Percentiles rank a stretch among this genome's conserved stretches.
These are phyloP conservation scores for Camelus dromedarius DNA, from an alignment of 2,113 vertebrate genomes.

Conservation along the genomic window DNA sequence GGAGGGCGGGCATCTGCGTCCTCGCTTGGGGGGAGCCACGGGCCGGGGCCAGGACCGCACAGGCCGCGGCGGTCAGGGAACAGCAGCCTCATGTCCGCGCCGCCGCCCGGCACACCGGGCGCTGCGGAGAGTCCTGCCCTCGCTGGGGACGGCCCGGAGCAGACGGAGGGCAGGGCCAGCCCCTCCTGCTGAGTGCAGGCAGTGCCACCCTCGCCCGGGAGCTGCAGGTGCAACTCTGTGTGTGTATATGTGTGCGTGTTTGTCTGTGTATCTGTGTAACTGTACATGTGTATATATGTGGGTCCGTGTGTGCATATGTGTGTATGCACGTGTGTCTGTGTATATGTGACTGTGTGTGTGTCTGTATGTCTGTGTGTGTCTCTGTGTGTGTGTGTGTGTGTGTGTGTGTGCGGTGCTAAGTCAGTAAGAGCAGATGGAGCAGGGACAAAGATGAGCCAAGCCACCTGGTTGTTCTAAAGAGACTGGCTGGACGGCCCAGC, in stretches of 20 bases:
- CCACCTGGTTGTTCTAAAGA: not conserved
- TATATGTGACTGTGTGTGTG: not conserved
- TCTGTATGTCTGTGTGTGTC: rapidly evolving
- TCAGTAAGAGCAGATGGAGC: not conserved
- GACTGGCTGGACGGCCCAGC: rapidly evolving
- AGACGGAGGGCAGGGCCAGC: rapidly evolving
- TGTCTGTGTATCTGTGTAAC: not conserved
- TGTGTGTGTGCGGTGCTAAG: rapidly evolving
- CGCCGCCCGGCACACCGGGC: rapidly evolving
- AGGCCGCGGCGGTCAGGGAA: rapidly evolving
- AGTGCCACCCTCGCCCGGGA: rapidly evolving
- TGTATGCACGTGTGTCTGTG: too few relatives aligned
- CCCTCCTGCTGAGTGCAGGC: not conserved
- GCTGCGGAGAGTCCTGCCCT: rapidly evolving
- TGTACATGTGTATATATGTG: too few relatives aligned
- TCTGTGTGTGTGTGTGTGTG: too few relatives aligned
- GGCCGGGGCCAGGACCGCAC: not conserved
- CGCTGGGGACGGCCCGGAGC: rapidly evolving
- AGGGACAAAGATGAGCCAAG: rapidly evolving
- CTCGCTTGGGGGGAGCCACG: too few relatives aligned
- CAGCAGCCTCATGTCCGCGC: too few relatives aligned
- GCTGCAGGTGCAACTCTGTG: too few relatives aligned
- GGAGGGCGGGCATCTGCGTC: too few relatives aligned
- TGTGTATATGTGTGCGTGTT: not conserved
- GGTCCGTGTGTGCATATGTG: rapidly evolving